Base-by-base conservation (phyloP, 2,888 invertebrate species). In the Amiota mariae region DNA sequence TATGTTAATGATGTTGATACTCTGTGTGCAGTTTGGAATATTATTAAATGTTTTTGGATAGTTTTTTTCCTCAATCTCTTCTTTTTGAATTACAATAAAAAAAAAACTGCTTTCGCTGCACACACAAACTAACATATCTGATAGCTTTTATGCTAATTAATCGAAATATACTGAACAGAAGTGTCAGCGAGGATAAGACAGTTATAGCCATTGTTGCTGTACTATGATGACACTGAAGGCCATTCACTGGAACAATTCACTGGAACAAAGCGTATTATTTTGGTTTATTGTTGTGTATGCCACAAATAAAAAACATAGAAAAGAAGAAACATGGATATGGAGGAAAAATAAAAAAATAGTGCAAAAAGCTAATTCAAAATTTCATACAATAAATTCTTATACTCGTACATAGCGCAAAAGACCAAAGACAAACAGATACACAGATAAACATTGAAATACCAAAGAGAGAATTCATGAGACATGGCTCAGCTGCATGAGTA, bases 351-450 rank as follows among this genome's bases (percentile, higher is more conserved):
- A 59, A 59, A 59, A 59, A 59, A 18, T 57, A 73, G 78, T 46
- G 75, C 79, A 78, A 75, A 80, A 80, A 84, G 80, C 80, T 85
- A 83, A 84, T 83, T 84, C 85, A 84, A 80, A 83, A 81, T 78
- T 85, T 84, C 79, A 77, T 79, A 81, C 79, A 82, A 85, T 83
- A 84, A 83, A 85, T 83, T 84, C 82, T 74, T 79, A 82, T 85
- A 76, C n/a, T n/a, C n/a, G n/a, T n/a, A n/a, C n/a, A n/a, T n/a
- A n/a, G n/a, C n/a, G n/a, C n/a, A n/a, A n/a, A n/a, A n/a, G n/a
- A n/a, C n/a, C n/a, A 79, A 78, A 11, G 2, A 48, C 18, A 48
- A 76, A 71, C 72, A 75, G 75, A 70, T 79, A 72, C 75, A 80
- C 20, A 61, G 56, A 24, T 36, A 63, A 67, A 70, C 71, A 80